These are phyloP conservation scores for Armadillidium nasatum DNA, from an alignment of 1,140 invertebrate species.

Conservation along the genomic window DNA sequence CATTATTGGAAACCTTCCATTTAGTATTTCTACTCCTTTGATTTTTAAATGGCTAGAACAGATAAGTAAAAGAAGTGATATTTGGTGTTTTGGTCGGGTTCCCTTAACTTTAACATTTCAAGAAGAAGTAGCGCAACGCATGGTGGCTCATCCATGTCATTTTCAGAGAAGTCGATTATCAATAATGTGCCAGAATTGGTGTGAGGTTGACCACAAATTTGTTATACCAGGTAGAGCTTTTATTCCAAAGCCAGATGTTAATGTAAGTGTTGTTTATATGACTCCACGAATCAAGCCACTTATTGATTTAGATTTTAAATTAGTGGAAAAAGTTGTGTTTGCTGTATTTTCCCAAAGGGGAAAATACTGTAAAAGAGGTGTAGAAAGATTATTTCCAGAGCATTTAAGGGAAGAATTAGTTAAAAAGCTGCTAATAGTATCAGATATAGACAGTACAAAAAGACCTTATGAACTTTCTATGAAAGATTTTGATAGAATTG, in stretches of 20 bases:
- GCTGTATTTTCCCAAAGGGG: conserved; percentile 81
- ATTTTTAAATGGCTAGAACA: conserved; percentile 82
- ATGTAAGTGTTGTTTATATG: conserved; percentile 89
- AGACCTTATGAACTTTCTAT: not conserved
- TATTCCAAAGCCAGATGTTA: conserved; percentile 89
- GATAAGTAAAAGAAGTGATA: conserved; percentile 67
- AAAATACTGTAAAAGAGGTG: conserved; percentile 57
- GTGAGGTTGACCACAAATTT: conserved; percentile 74
- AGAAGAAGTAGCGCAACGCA: conserved; percentile 82
- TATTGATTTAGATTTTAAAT: conserved; percentile 71
- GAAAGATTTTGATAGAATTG: not conserved
- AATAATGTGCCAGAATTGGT: conserved; percentile 91
- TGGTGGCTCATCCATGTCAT: conserved; percentile 64
- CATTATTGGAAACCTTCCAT: conserved; percentile 97
- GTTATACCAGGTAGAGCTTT: conserved; percentile 82
- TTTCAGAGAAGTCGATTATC: conserved; percentile 78
- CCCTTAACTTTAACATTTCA: conserved; percentile 94
- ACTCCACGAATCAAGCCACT: conserved; percentile 70
- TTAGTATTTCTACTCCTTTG: conserved; percentile 88
- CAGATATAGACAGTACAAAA: conserved; percentile 60
- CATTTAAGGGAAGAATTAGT: conserved; percentile 62
- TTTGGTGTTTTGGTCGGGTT: conserved; percentile 79
- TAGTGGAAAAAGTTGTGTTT: conserved; percentile 85
- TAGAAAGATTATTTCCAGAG: conserved; percentile 67
- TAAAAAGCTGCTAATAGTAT: conserved; percentile 62